phyloP scores from a whole-genome alignment of 2,888 invertebrate genomes.

The Nemoura dubitans region DNA sequence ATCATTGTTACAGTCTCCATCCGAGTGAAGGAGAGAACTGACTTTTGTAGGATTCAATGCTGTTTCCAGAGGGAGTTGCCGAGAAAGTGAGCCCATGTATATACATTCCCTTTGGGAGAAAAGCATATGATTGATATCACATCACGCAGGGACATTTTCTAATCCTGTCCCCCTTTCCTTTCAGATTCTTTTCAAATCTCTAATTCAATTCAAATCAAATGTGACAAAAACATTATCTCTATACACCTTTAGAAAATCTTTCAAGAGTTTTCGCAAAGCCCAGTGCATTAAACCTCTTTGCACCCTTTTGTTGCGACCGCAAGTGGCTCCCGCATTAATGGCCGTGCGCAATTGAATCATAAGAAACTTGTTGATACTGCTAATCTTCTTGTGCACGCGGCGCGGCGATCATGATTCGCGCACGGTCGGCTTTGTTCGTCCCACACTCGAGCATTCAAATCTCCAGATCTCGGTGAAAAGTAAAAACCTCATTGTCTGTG shows the following conservation, averaged over 20 bases:
- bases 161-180: neutral
- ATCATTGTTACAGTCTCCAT: neutral
- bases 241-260: neutral
- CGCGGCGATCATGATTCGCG: neutral
- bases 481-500: neutral
- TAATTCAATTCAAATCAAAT: neutral
- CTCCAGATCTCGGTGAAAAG: neutral
- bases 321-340: neutral
- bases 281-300: neutral
- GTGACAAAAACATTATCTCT: neutral
- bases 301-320: neutral
- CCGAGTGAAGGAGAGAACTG: neutral
- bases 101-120: constrained; percentile 1
- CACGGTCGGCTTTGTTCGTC: neutral
- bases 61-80: neutral
- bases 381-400: neutral
- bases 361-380: neutral
- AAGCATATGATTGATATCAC: neutral
- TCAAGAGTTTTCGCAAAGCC: neutral
- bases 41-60: neutral
- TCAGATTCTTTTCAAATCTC: neutral
- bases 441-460: neutral
- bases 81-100: neutral
- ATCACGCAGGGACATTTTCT: neutral
- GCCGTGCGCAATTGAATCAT: neutral